These are phyloP conservation scores for Cladopsammia gracilis DNA, from an alignment of 64 coral and sea anemone genomes.

Conservation along the genomic window DNA sequence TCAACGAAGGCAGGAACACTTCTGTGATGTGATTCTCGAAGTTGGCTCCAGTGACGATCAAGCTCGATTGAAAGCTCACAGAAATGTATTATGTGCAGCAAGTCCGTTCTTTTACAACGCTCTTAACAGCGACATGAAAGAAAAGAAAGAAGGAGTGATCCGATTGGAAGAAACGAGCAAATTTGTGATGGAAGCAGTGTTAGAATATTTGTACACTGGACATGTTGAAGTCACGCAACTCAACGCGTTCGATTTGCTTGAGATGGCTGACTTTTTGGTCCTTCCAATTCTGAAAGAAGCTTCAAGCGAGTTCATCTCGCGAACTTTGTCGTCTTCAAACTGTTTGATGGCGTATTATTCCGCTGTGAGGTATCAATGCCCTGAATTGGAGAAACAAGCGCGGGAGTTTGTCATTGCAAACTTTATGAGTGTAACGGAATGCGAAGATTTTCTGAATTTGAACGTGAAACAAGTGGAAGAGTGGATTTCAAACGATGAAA, in stretches of 20 bases:
- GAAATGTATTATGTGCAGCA: too few relatives aligned
- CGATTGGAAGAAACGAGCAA: too few relatives aligned
- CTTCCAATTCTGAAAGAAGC: slow-evolving; percentile 57
- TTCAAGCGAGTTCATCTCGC: slow-evolving; percentile 52
- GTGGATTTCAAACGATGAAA: slow-evolving; percentile 61
- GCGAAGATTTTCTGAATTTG: slow-evolving; percentile 43
- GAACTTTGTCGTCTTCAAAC: slow-evolving; percentile 38
- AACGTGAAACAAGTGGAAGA: slow-evolving; percentile 42
- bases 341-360: slow-evolving; percentile 54
- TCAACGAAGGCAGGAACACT: too few relatives aligned
- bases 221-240: slow-evolving; percentile 15
- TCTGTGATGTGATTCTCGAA: too few relatives aligned
- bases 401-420: slow-evolving; percentile 52
- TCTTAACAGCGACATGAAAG: too few relatives aligned
- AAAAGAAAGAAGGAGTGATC: too few relatives aligned
- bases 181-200: not conserved
- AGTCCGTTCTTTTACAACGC: too few relatives aligned
- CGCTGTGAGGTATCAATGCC: slow-evolving; percentile 40
- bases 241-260: slow-evolving; percentile 55
- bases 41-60: too few relatives aligned
- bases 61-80: too few relatives aligned
- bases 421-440: slow-evolving; percentile 28
- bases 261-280: slow-evolving; percentile 52
- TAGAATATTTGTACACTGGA: slow-evolving; percentile 59
- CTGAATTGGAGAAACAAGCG: slow-evolving; percentile 33